Percentiles rank a stretch among this genome's conserved stretches.
Evolutionary conservation across 2,797 vertebrate species (phyloP).

Genomic region (Eulemur rubriventer): DNA sequence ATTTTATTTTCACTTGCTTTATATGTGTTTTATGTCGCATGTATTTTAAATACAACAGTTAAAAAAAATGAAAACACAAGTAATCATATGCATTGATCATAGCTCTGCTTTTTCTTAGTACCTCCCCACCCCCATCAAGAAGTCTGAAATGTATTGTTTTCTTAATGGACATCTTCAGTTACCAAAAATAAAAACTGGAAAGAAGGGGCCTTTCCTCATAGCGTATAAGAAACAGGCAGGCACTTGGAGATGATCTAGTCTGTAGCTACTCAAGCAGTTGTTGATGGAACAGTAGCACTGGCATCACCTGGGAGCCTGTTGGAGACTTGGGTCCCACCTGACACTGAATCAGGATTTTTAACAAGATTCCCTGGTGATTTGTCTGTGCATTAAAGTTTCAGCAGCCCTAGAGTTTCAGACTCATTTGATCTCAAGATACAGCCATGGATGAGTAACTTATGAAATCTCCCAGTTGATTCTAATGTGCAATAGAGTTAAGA

Average conservation of each 20-base stretch:
- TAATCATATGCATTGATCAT: not conserved
- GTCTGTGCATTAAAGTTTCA: not conserved
- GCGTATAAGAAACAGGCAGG: not conserved
- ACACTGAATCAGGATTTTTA: not conserved
- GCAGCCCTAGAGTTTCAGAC: not conserved
- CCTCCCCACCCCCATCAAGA: not conserved
- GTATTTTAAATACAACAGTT: constrained; percentile 21
- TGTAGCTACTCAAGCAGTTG: not conserved
- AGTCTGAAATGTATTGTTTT: not conserved
- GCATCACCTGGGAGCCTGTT: not conserved
- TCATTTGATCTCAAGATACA: not conserved
- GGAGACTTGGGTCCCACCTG: not conserved
- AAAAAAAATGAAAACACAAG: not conserved
- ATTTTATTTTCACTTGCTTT: constrained; percentile 25
- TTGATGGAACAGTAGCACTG: not conserved
- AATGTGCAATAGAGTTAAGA: not conserved
- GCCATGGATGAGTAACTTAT: not conserved
- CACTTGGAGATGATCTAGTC: not conserved
- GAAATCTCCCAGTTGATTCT: not conserved
- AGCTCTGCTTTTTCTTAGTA: not conserved
- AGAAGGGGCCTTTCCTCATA: not conserved
- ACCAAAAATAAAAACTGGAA: not conserved
- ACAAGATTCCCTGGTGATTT: not conserved
- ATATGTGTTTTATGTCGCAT: not conserved
- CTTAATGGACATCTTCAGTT: not conserved